Percentiles rank a stretch among this genome's conserved stretches.
Evolutionary conservation across 2,888 invertebrate species (phyloP).

Genomic region (Erpobdella octoculata): DNA sequence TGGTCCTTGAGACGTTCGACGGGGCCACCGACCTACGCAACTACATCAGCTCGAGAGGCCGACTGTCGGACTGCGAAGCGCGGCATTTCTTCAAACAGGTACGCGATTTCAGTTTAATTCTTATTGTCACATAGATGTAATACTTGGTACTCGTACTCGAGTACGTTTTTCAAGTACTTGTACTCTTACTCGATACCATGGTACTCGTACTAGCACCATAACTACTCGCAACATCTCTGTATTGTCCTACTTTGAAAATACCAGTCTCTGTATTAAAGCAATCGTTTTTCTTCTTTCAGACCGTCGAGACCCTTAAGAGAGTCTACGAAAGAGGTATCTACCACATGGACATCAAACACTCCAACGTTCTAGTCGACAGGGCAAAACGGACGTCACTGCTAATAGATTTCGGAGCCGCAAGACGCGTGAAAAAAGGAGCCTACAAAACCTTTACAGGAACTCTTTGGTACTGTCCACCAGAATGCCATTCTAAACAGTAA

Average conservation of each 20-base stretch:
- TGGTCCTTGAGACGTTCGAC: not conserved
- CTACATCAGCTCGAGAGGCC: not conserved
- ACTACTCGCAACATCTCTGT: too few species aligned
- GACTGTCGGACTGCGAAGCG: not conserved
- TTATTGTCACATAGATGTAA: not conserved
- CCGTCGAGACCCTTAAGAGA: not conserved
- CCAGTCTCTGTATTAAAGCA: too few species aligned
- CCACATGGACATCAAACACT: not conserved
- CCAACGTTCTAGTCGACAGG: not conserved
- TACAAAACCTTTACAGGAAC: not conserved
- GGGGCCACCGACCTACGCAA: not conserved
- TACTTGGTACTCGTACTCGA: too few species aligned
- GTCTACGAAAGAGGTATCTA: not conserved
- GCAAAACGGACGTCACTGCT: not conserved
- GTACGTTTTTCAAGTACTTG: too few species aligned
- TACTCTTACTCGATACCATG: too few species aligned
- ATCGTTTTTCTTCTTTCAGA: too few species aligned
- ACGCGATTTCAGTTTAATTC: not conserved
- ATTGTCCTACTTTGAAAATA: too few species aligned
- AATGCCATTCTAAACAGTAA: not conserved
- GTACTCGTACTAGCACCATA: too few species aligned
- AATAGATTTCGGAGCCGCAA: not conserved
- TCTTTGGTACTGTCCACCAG: not conserved
- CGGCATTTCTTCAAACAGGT: not conserved
- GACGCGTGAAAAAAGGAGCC: not conserved